phyloP scores from a whole-genome alignment of 1,140 invertebrate genomes.

The Pseudoatta argentina region DNA sequence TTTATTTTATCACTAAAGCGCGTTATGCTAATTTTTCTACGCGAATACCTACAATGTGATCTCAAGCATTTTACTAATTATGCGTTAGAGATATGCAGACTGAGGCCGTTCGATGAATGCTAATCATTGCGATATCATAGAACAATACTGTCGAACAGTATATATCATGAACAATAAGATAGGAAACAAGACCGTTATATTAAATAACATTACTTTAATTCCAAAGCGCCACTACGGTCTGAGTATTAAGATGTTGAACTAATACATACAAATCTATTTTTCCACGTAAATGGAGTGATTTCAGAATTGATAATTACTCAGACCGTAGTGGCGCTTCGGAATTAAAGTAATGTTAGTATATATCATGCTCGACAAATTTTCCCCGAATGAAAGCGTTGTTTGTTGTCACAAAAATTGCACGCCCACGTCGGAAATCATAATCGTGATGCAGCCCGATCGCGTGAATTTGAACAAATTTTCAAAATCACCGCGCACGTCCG shows the following conservation, averaged over 20 bases:
- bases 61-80: slow-evolving; percentile 8
- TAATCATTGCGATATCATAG: slow-evolving; percentile 5
- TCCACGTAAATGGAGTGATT: too few species aligned
- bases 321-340: too few species aligned
- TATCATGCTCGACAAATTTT: slow-evolving; percentile 1
- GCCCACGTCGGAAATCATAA: neutral
- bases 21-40: slow-evolving; percentile 6
- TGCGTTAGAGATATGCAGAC: neutral
- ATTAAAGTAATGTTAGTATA: too few species aligned
- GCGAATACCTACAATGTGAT: neutral
- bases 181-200: too few species aligned
- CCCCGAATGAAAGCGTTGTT: slow-evolving; percentile 3
- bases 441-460: neutral
- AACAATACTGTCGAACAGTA: neutral
- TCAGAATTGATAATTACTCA: too few species aligned
- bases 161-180: too few species aligned
- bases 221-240: too few species aligned
- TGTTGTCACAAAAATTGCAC: slow-evolving; percentile 1
- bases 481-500: neutral
- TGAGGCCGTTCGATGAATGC: slow-evolving; percentile 7
- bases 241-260: too few species aligned
- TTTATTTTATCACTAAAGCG: slow-evolving; percentile 1
- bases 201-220: too few species aligned
- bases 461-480: slow-evolving; percentile 10
- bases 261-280: too few species aligned